Evolutionary conservation across 2,113 vertebrate genomes (phyloP).

Genomic region (Saguinus imperator): DNA sequence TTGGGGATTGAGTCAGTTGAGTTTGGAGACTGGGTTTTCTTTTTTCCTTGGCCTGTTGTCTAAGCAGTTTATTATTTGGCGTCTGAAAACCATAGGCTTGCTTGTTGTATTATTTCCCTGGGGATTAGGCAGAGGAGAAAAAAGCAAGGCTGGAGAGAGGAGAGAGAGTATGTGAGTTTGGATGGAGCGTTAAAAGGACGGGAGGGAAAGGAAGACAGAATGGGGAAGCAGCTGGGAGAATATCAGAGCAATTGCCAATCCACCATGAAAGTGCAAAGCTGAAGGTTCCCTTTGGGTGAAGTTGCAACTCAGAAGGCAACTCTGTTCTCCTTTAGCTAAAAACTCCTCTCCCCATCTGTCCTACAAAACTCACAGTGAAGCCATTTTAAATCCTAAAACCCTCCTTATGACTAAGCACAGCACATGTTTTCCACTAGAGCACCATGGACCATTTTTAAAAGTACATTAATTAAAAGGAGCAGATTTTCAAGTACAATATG

Average conservation of each 20-base stretch:
- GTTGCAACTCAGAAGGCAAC: neutral
- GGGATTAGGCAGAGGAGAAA: neutral
- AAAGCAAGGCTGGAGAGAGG: neutral
- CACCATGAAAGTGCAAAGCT: neutral
- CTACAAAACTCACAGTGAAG: neutral
- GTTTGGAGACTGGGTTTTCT: conserved; percentile 22
- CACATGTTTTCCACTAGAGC: neutral
- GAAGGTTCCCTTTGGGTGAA: conserved; percentile 10
- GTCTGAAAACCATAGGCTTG: conserved; percentile 1
- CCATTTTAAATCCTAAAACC: conserved; percentile 9
- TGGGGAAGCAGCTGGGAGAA: neutral
- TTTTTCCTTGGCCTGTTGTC: neutral
- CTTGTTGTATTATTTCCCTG: conserved; percentile 50
- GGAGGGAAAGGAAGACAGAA: neutral
- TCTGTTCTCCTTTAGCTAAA: neutral
- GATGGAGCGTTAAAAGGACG: fast-evolving
- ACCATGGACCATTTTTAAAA: neutral
- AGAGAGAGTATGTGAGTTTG: neutral
- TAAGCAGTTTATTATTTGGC: conserved; percentile 49
- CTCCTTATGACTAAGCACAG: neutral
- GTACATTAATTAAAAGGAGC: neutral
- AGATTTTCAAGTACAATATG: neutral
- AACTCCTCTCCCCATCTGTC: conserved; percentile 30
- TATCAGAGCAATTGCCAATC: neutral
- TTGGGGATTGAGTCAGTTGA: neutral